phyloP scores from a whole-genome alignment of 2,888 invertebrate genomes.

The Drosophila silvestris region DNA sequence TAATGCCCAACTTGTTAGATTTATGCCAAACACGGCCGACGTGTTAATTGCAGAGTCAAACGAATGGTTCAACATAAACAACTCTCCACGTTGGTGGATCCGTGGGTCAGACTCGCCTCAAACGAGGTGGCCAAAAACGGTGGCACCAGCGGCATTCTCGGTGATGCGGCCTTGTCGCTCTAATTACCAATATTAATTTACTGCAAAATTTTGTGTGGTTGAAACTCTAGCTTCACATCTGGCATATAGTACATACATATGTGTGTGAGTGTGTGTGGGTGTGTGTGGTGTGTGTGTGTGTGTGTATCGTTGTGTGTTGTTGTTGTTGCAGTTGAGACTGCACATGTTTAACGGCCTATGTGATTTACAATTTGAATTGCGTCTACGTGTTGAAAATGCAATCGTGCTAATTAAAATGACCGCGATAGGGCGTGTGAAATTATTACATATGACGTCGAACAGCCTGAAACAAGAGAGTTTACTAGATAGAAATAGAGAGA shows the following conservation, averaged over 20 bases:
- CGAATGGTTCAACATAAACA: conserved; percentile 40
- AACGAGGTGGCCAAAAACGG: conserved; percentile 2
- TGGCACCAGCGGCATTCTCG: conserved; percentile 1
- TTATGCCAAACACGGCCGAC: conserved; percentile 41
- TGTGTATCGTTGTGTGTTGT: background rate
- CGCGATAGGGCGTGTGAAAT: conserved; percentile 76
- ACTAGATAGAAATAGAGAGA: background rate
- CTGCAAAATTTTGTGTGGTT: conserved; percentile 38
- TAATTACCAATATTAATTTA: conserved; percentile 72
- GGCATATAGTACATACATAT: conserved; percentile 1
- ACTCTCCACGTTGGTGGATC: conserved; percentile 15
- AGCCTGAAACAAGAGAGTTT: too few relatives aligned
- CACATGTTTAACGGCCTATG: conserved; percentile 60
- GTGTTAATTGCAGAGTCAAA: conserved; percentile 48
- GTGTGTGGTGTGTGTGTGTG: too few relatives aligned
- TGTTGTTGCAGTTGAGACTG: conserved; percentile 28
- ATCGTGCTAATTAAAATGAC: conserved; percentile 78
- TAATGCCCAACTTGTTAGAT: conserved; percentile 40
- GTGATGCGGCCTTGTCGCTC: conserved; percentile 30
- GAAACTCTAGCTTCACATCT: conserved; percentile 4
- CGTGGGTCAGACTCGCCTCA: conserved; percentile 5
- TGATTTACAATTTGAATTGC: conserved; percentile 74
- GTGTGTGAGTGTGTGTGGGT: background rate
- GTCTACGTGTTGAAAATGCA: conserved; percentile 73
- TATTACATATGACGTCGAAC: conserved; percentile 53